A percentile compares a stretch with the other conserved stretches of the same genome.
Evolutionary conservation across 2,888 invertebrate genomes (phyloP).

Genomic region (Drosophila niveifrons): DNA sequence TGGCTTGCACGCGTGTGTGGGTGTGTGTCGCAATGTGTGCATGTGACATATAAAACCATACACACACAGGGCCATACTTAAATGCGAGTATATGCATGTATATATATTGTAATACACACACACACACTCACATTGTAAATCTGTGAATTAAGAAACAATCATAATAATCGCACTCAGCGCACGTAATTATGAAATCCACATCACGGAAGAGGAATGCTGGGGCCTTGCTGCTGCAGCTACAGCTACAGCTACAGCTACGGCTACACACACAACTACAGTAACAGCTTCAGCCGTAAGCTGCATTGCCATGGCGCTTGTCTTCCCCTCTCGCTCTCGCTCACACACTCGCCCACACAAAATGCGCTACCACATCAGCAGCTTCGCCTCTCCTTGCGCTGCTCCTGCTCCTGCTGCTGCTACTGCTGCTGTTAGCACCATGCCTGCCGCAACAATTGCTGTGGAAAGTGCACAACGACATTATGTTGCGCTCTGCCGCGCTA

Average conservation of each 20-base stretch:
- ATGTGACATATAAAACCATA: constrained; percentile 19
- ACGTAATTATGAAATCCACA: constrained; percentile 76
- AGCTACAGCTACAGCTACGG: not conserved
- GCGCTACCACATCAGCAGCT: constrained; percentile 20
- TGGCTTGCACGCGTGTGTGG: not conserved
- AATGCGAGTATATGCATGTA: not conserved
- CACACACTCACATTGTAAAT: constrained; percentile 28
- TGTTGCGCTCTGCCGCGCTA: constrained; percentile 75
- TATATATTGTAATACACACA: constrained; percentile 10
- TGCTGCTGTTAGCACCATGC: constrained; percentile 49
- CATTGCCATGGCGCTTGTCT: constrained; percentile 20
- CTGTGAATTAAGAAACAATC: constrained; percentile 80
- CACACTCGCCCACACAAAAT: constrained; percentile 6
- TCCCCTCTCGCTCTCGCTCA: not conserved
- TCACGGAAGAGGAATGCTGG: constrained; percentile 36
- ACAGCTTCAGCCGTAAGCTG: constrained; percentile 47
- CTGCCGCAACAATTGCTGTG: constrained; percentile 68
- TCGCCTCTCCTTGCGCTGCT: constrained; percentile 4
- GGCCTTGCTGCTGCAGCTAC: constrained; percentile 37
- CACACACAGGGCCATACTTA: not conserved
- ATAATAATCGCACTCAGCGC: constrained; percentile 76
- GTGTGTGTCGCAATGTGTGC: constrained; percentile 17
- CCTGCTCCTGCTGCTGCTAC: not conserved
- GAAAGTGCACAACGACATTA: constrained; percentile 75
- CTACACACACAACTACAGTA: constrained; percentile 4